These are phyloP conservation scores for Ambastaia sidthimunki DNA, from an alignment of 2,797 vertebrate genomes.

Conservation along the genomic window DNA sequence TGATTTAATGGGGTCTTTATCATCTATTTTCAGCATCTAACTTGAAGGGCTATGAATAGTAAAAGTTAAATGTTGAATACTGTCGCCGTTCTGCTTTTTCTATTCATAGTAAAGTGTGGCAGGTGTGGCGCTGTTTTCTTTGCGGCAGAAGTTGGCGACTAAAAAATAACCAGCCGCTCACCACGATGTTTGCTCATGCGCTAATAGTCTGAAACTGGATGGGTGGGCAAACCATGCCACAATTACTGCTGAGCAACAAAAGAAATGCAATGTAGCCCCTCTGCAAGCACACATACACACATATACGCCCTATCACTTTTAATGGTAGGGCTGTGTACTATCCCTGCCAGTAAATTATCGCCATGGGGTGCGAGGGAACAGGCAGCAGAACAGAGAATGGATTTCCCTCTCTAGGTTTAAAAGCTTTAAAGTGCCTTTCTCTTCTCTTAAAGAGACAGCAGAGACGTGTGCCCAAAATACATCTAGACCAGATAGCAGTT, in stretches of 20 bases:
- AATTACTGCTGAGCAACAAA: slow-evolving; percentile 42
- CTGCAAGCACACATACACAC: slow-evolving; percentile 11
- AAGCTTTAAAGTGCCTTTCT: slow-evolving; percentile 63
- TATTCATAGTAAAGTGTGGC: background rate
- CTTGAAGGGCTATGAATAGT: background rate
- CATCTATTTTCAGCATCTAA: slow-evolving; percentile 2
- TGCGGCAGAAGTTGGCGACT: background rate
- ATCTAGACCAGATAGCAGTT: slow-evolving; percentile 43
- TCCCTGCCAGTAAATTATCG: slow-evolving; percentile 75
- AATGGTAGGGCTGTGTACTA: slow-evolving; percentile 64
- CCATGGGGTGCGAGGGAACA: slow-evolving; percentile 61
- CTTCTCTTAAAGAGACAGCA: slow-evolving; percentile 55
- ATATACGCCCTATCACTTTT: slow-evolving; percentile 31
- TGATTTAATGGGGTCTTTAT: background rate
- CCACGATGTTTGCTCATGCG: slow-evolving; percentile 25
- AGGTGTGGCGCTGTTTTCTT: slow-evolving; percentile 2
- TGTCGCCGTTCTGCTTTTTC: background rate
- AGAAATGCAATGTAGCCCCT: slow-evolving; percentile 1
- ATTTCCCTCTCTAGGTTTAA: slow-evolving; percentile 70
- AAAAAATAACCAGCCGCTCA: slow-evolving; percentile 31
- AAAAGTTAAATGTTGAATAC: background rate
- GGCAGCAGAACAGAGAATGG: slow-evolving; percentile 73
- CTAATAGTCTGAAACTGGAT: slow-evolving; percentile 21
- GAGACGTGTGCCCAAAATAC: slow-evolving; percentile 52
- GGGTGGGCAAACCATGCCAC: slow-evolving; percentile 17